phyloP scores from a whole-genome alignment of 2,888 invertebrate species.

The Lissonota sp. region DNA sequence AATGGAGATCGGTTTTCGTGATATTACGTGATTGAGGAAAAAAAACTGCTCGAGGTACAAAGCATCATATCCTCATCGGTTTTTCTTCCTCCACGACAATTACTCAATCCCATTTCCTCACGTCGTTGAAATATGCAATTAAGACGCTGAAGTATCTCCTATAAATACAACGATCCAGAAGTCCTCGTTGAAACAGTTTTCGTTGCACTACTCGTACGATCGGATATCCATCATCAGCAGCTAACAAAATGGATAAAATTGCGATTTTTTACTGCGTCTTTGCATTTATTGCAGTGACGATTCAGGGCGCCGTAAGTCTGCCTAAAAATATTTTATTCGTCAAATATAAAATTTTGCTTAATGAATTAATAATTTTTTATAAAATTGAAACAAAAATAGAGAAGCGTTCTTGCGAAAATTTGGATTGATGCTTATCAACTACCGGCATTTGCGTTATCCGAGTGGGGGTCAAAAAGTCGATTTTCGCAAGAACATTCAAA shows the following conservation, averaged over 20 bases:
- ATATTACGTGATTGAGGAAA: slow-evolving; percentile 51
- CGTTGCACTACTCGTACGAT: slow-evolving; percentile 2
- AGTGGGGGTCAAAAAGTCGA: too few species aligned
- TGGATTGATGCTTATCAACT: too few species aligned
- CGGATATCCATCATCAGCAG: background rate
- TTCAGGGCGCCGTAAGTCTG: slow-evolving; percentile 64
- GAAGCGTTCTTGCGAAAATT: too few species aligned
- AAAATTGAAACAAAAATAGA: background rate
- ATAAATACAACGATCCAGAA: slow-evolving; percentile 34
- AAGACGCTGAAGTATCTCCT: slow-evolving; percentile 29
- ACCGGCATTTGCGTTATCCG: too few species aligned
- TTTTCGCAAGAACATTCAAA: too few species aligned
- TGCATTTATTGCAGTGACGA: slow-evolving; percentile 38
- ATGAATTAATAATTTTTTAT: slow-evolving; percentile 12
- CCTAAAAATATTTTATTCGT: too few species aligned
- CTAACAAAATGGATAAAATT: slow-evolving; percentile 55
- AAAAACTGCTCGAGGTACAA: slow-evolving; percentile 8
- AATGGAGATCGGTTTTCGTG: slow-evolving; percentile 19
- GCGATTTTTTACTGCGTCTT: slow-evolving; percentile 39
- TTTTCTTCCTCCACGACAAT: slow-evolving; percentile 4
- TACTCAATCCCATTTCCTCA: slow-evolving; percentile 4
- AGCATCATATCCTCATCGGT: background rate
- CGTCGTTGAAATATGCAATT: slow-evolving; percentile 24
- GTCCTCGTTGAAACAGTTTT: slow-evolving; percentile 25
- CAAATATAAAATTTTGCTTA: too few species aligned